Conservation (phyloP, 2,888 invertebrate species). For the Machimus rusticus region DNA sequence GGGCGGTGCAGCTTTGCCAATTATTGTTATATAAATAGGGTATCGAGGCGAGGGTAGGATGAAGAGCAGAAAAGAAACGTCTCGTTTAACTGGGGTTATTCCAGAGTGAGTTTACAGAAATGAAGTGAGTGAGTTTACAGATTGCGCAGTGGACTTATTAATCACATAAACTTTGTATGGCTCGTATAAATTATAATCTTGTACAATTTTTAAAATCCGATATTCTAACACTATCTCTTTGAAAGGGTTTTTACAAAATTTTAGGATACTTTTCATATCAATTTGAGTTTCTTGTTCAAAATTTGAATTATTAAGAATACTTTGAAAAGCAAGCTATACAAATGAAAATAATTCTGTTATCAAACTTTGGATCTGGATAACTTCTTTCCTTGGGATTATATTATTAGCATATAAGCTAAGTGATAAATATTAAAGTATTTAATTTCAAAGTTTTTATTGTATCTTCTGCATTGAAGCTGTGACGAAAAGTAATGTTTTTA, state of each 20-base stretch:
- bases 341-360: constrained; percentile 9
- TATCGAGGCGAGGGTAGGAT: too few relatives aligned
- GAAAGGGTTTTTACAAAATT: constrained; percentile 39
- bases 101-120: too few relatives aligned
- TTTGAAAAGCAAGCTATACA: not conserved
- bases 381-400: constrained; percentile 39
- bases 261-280: not conserved
- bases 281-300: not conserved
- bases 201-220: constrained; percentile 41
- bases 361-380: constrained; percentile 32
- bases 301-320: not conserved
- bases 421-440: constrained; percentile 10
- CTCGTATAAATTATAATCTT: constrained; percentile 35
- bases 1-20: too few relatives aligned
- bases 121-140: too few relatives aligned
- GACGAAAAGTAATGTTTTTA: not conserved
- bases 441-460: constrained; percentile 5
- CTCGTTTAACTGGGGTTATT: too few relatives aligned
- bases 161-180: not conserved
- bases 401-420: constrained; percentile 23
- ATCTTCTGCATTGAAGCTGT: not conserved
- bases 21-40: too few relatives aligned
- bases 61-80: too few relatives aligned
- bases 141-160: constrained; percentile 10
- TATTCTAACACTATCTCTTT: constrained; percentile 42